Base-by-base conservation (phyloP, 1,140 invertebrate species). In the Drosophila sucinea region DNA sequence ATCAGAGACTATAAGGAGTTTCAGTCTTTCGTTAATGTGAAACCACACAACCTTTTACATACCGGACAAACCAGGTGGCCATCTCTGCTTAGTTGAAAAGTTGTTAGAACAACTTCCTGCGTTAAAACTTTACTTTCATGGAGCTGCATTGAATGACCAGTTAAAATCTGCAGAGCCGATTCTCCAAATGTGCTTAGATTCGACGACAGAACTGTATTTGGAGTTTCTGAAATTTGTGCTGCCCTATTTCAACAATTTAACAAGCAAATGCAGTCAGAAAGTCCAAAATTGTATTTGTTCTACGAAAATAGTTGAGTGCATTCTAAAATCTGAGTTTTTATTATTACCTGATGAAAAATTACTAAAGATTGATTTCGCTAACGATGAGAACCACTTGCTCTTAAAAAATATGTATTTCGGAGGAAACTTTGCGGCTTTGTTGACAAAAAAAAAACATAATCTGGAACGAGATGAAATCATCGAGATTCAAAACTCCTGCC, bases 121-220 rank as follows among this genome's bases (percentile, higher is more conserved):
- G 40, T 44, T n/a, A 44, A 44, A 44, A 35, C 33, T 35, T 35
- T 35, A 35, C 33, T 35, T 8, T 35, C 33, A 35, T 8, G 33
- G 7, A 35, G 33, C 33, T 35, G 33, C 33, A 35, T 35, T 35
- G 33, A 35, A 35, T 35, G 33, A 35, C 33, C 33, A 35, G 33
- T 44, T 44, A 44, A 5, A 44, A 44, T 44, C 40, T 44, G n/a
- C 40, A 44, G 40, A 44, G 40, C 40, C 11, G 40, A 41, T 41
- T 41, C 40, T 41, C n/a, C 40, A 41, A 41, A 41, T 41, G 40
- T 35, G 33, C 33, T 35, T 35, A 35, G 33, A 35, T 35, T 35
- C 33, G 33, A 35, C 33, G 33, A 35, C 33, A 35, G 33, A 35
- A 35, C 33, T 35, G 17, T 17, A 17, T 17, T 17, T 17, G 17